Conservation (phyloP, 2,888 invertebrate species). For the Endomychus coccineus region DNA sequence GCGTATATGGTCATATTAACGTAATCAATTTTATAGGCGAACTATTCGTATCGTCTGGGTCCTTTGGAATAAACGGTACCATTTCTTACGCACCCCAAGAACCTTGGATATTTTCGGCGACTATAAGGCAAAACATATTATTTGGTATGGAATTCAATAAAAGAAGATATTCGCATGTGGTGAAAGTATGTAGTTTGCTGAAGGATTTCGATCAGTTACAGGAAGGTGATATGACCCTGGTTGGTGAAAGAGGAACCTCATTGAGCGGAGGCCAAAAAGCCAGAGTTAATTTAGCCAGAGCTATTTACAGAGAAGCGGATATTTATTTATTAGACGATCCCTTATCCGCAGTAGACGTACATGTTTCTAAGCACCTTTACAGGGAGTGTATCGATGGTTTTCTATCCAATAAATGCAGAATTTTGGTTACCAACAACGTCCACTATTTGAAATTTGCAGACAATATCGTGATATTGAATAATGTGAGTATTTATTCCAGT, state of each 20-base stretch:
- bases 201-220: slow-evolving; percentile 65
- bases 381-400: slow-evolving; percentile 61
- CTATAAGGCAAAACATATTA: slow-evolving; percentile 81
- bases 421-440: slow-evolving; percentile 73
- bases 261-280: slow-evolving; percentile 79
- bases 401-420: slow-evolving; percentile 53
- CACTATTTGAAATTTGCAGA: slow-evolving; percentile 50
- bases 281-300: slow-evolving; percentile 75
- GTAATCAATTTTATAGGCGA: slow-evolving; percentile 68
- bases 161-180: slow-evolving; percentile 44
- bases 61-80: slow-evolving; percentile 57
- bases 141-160: slow-evolving; percentile 71
- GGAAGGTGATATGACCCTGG: slow-evolving; percentile 69
- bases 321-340: slow-evolving; percentile 85
- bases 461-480: slow-evolving; percentile 10
- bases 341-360: slow-evolving; percentile 79
- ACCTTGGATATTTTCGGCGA: slow-evolving; percentile 74
- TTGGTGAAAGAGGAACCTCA: slow-evolving; percentile 69
- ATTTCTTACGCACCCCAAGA: slow-evolving; percentile 74
- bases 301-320: slow-evolving; percentile 74
- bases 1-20: no score
- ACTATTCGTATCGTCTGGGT: slow-evolving; percentile 57
- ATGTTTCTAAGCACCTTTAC: slow-evolving; percentile 79
- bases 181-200: slow-evolving; percentile 61
- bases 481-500: no score